Evolutionary conservation across 2,888 invertebrate genomes (phyloP).

Genomic region (Deilephila elpenor): DNA sequence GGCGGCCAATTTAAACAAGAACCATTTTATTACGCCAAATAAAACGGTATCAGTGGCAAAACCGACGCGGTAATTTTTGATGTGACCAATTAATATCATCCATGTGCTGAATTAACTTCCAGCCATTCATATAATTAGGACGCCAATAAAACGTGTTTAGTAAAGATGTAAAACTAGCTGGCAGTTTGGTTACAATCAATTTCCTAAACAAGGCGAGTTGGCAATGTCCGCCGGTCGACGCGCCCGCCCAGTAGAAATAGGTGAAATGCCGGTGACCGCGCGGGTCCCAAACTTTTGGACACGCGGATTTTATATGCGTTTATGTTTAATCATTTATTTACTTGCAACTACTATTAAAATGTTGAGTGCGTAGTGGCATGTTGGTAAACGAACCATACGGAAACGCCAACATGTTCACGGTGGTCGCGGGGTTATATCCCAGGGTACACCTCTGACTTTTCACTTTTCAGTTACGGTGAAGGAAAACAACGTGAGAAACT

Average conservation of each 20-base stretch:
- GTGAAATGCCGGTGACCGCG: slow-evolving; percentile 57
- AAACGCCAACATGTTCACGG: too few relatives aligned
- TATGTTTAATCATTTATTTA: too few relatives aligned
- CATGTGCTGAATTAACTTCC: slow-evolving; percentile 4
- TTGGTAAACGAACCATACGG: too few relatives aligned
- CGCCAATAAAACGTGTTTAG: slow-evolving; percentile 19
- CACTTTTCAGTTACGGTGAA: too few relatives aligned
- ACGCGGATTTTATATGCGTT: neutral
- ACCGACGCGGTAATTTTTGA: slow-evolving; percentile 10
- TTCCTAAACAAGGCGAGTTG: slow-evolving; percentile 10
- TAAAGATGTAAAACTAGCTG: neutral
- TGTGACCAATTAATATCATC: slow-evolving; percentile 10
- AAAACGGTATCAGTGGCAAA: slow-evolving; percentile 10
- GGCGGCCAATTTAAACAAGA: neutral
- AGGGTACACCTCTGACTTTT: too few relatives aligned
- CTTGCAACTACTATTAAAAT: too few relatives aligned
- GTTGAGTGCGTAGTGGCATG: too few relatives aligned
- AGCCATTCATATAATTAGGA: slow-evolving; percentile 13
- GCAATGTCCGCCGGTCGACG: slow-evolving; percentile 23
- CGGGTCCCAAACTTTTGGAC: slow-evolving; percentile 39
- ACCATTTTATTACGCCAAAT: slow-evolving; percentile 12
- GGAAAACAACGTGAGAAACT: too few relatives aligned
- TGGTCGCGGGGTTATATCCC: too few relatives aligned
- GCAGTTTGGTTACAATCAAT: slow-evolving; percentile 19
- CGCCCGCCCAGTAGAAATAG: slow-evolving; percentile 51